These are phyloP conservation scores for Rhabdornis inornatus DNA, from an alignment of 2,113 vertebrate genomes.

Conservation along the genomic window DNA sequence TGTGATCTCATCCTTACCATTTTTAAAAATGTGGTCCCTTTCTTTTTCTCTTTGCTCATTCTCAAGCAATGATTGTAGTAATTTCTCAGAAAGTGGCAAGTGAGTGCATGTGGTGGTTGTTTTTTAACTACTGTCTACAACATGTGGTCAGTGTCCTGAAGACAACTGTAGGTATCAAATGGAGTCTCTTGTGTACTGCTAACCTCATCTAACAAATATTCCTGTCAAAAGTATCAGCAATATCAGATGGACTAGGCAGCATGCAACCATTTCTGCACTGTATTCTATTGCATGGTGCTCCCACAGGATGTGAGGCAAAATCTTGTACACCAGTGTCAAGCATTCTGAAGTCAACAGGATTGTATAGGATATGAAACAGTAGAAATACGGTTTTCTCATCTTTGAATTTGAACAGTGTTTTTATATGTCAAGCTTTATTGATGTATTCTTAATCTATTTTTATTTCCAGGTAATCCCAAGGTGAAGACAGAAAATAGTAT, in stretches of 20 bases:
- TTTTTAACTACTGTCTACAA: neutral
- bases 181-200: neutral
- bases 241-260: neutral
- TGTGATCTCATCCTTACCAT: neutral
- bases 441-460: neutral
- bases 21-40: neutral
- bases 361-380: neutral
- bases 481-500: neutral
- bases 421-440: neutral
- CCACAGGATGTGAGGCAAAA: neutral
- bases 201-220: neutral
- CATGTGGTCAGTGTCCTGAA: neutral
- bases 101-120: neutral
- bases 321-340: neutral
- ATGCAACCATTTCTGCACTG: neutral
- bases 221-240: neutral
- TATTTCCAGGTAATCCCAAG: neutral
- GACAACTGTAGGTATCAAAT: neutral
- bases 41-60: neutral
- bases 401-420: neutral
- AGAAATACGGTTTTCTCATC: neutral
- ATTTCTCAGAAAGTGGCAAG: neutral
- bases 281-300: neutral
- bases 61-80: neutral
- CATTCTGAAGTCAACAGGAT: neutral